Percentiles rank a stretch among this genome's conserved stretches.
Evolutionary conservation across 2,888 invertebrate genomes (phyloP).

Genomic region (Troides aeacus): DNA sequence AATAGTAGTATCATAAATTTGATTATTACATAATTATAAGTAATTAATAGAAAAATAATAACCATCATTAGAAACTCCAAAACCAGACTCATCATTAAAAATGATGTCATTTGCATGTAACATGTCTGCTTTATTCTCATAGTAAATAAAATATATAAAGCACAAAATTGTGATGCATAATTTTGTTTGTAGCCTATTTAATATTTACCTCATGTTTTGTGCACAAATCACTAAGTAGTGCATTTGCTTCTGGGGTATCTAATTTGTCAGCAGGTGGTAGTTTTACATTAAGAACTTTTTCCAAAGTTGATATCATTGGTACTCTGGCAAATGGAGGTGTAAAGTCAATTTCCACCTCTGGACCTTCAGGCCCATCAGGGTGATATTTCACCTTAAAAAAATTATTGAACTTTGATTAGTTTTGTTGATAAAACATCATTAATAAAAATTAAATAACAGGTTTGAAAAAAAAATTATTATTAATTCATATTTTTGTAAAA

Average conservation of each 20-base stretch:
- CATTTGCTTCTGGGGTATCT: constrained; percentile 84
- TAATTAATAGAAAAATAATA: too few species aligned
- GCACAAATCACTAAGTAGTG: constrained; percentile 90
- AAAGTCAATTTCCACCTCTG: constrained; percentile 94
- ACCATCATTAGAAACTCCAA: too few species aligned
- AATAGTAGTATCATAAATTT: too few species aligned
- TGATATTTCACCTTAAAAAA: constrained; percentile 85
- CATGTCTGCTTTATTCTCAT: too few species aligned
- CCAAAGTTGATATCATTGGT: constrained; percentile 94
- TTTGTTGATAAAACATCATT: too few species aligned
- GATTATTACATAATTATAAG: too few species aligned
- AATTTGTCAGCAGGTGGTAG: constrained; percentile 86
- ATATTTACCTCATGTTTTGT: constrained; percentile 80
- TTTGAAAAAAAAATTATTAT: neutral
- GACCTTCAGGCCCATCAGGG: constrained; percentile 92
- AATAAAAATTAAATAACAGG: neutral
- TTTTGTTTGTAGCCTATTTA: neutral
- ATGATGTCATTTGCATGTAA: too few species aligned
- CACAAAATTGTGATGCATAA: neutral
- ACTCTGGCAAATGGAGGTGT: constrained; percentile 97
- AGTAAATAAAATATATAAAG: neutral
- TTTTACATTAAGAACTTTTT: constrained; percentile 87
- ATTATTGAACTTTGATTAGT: neutral
- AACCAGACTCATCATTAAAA: too few species aligned
- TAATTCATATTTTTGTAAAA: neutral